Evolutionary conservation across 1,140 invertebrate genomes (phyloP).

Genomic region (roundworm (Caenorhabditis elegans)): DNA sequence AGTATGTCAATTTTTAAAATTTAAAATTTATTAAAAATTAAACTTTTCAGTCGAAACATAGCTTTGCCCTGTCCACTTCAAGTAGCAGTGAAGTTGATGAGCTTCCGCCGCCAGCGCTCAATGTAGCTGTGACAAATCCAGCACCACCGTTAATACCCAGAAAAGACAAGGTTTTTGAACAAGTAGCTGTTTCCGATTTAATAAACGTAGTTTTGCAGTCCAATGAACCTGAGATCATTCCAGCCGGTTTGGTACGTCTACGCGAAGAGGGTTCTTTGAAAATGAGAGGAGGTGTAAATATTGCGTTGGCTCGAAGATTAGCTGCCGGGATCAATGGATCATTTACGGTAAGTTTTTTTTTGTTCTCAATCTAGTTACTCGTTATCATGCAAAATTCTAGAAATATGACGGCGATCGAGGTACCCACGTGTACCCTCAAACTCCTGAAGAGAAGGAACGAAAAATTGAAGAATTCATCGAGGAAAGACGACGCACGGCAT

Average conservation of each 20-base stretch:
- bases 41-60: background rate
- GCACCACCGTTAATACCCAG: background rate
- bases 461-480: conserved; percentile 11
- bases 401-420: background rate
- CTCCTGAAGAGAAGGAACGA: background rate
- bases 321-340: conserved; percentile 1
- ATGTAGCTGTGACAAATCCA: background rate
- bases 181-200: background rate
- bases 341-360: background rate
- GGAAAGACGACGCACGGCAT: background rate
- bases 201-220: background rate
- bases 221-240: background rate
- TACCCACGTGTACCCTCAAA: background rate
- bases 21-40: too few relatives aligned
- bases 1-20: background rate
- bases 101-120: background rate
- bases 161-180: background rate
- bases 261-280: conserved; percentile 4
- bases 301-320: background rate
- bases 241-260: background rate
- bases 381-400: too few relatives aligned
- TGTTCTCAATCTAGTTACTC: background rate
- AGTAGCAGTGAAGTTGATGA: conserved; percentile 9
- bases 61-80: background rate
- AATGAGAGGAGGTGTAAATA: conserved; percentile 7